Conservation (phyloP, 2,797 vertebrate species). For the Cyclura pinguis region DNA sequence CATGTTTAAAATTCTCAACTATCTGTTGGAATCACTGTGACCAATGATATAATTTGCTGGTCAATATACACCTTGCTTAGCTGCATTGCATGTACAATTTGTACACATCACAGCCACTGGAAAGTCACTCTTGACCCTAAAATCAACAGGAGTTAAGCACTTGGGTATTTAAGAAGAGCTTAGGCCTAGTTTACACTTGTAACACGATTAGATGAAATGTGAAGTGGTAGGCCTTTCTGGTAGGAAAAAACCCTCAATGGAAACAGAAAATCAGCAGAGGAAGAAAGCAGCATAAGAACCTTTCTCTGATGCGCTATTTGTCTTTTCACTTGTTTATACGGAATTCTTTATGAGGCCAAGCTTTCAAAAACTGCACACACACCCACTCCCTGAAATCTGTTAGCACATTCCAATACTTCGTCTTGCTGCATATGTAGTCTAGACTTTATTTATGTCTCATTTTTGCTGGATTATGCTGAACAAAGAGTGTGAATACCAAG, state of each 20-base stretch:
- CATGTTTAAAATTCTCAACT: background rate
- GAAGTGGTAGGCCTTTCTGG: background rate
- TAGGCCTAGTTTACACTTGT: background rate
- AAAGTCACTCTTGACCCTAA: background rate
- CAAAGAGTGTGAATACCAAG: background rate
- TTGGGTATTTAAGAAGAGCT: background rate
- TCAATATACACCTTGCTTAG: background rate
- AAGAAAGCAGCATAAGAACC: background rate
- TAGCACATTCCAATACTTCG: background rate
- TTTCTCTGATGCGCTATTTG: background rate
- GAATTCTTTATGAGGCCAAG: background rate
- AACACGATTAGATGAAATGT: background rate
- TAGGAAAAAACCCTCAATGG: background rate
- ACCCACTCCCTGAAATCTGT: background rate
- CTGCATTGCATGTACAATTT: background rate
- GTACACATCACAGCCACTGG: no score
- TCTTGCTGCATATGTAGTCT: background rate
- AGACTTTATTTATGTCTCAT: background rate
- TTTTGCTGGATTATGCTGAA: background rate
- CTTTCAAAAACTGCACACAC: background rate
- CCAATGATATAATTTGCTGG: background rate
- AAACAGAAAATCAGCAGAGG: background rate
- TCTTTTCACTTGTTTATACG: background rate
- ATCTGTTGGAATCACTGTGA: background rate
- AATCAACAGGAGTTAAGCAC: background rate